A percentile compares a stretch with the other conserved stretches of the same genome.
phyloP scores from a whole-genome alignment of 2,113 vertebrate species.

The Ptilonorhynchus violaceus region DNA sequence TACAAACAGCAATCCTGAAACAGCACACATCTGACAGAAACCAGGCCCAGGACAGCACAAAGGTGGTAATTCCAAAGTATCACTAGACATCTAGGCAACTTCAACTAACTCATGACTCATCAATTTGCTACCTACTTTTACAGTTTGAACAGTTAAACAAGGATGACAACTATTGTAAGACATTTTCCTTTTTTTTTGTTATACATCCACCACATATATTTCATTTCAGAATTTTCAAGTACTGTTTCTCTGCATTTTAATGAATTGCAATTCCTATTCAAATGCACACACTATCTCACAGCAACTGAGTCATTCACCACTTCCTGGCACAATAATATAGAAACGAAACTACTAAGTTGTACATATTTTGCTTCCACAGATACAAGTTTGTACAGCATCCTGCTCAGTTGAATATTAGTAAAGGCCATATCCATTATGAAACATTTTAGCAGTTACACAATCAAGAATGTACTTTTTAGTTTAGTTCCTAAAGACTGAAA shows the following conservation, averaged over 20 bases:
- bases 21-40: background rate
- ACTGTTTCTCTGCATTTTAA: background rate
- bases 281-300: background rate
- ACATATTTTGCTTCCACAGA: no score
- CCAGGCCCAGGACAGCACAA: background rate
- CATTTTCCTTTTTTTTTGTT: background rate
- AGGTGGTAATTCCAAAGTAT: background rate
- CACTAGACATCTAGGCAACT: background rate
- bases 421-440: background rate
- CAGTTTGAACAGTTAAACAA: background rate
- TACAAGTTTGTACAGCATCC: background rate
- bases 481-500: background rate
- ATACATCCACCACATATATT: background rate
- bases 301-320: background rate
- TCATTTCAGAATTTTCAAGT: background rate
- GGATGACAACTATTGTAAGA: background rate
- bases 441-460: background rate
- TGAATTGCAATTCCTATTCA: background rate
- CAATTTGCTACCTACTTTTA: background rate
- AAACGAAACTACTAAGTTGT: background rate
- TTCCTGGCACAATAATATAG: background rate
- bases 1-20: background rate
- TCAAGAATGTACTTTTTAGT: background rate
- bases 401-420: background rate
- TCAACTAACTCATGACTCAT: background rate